These are phyloP conservation scores for Danaus plexippus DNA, from an alignment of 1,140 invertebrate species.

Conservation along the genomic window DNA sequence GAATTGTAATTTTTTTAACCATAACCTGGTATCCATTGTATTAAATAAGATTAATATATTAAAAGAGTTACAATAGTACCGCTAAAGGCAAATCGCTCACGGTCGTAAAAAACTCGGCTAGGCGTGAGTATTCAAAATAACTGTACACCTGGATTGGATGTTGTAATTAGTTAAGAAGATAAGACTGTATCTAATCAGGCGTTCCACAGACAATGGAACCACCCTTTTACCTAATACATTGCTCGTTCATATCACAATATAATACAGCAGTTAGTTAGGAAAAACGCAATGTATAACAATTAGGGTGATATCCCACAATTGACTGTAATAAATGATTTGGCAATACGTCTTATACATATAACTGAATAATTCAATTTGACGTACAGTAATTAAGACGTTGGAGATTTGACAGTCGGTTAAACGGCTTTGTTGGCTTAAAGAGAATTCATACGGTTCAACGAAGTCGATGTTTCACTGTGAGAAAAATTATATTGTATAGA, in stretches of 20 bases:
- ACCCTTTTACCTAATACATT: constrained; percentile 1
- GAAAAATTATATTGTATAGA: constrained; percentile 17
- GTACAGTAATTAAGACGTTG: constrained; percentile 54
- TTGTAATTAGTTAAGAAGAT: constrained; percentile 47
- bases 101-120: constrained; percentile 21
- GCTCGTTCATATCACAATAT: constrained; percentile 3
- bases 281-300: constrained; percentile 15
- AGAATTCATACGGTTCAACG: constrained; percentile 47
- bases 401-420: constrained; percentile 44
- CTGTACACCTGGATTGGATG: constrained; percentile 36
- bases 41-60: too few species aligned
- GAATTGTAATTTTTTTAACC: too few species aligned
- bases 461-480: constrained; percentile 37
- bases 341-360: constrained; percentile 59
- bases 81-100: constrained; percentile 19
- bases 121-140: constrained; percentile 36
- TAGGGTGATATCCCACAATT: constrained; percentile 3
- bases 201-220: constrained; percentile 23
- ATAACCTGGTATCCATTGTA: too few species aligned
- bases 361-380: constrained; percentile 61
- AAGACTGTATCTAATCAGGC: constrained; percentile 40
- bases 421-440: constrained; percentile 38
- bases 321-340: constrained; percentile 46
- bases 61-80: too few species aligned
- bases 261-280: constrained; percentile 3